Base-by-base conservation (phyloP, 2,888 invertebrate species). In the Graphium colonna region DNA sequence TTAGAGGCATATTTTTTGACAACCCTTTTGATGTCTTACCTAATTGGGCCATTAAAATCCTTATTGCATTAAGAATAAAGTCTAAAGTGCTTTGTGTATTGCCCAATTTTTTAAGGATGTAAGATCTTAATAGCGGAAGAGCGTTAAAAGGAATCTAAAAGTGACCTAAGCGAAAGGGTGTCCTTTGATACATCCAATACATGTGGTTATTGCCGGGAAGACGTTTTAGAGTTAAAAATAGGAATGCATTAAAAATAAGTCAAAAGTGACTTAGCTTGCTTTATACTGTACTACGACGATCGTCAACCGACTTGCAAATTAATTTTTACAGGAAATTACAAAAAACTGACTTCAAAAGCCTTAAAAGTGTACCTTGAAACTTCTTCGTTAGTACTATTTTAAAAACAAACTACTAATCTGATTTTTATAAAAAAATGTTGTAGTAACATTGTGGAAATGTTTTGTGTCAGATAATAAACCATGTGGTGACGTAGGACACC, bases 121-220 rank as follows among this genome's bases (percentile, higher is more conserved):
- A 43, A 53, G 40, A 59, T 61, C 64, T 77, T 82, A 69, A 74
- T 75, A 75, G 77, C 77, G 81, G 80, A 82, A 74, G 68, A 60
- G 77, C 70, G 75, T 77, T 75, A 75, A 79, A 78, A 78, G 78
- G 73, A 70, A 72, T 72, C 62, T 65, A 67, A 71, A 71, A 66
- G 39, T 68, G 67, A 71, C 69, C 72, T 71, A 68, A 73, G 69
- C 62, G 57, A 55, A 63, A 68, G 68, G 73, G 64, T 72, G 64
- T 58, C 60, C 61, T 60, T 72, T 77, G 69, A 75, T 74, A 66
- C 59, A 55, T 63, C 57, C 63, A 21, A 39, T 21, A 38, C 47
- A 15, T 21, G 10, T 21, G 13, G 3, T 4, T 46, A 9, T 44
- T 10, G 10, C 9, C 33, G 8, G 2, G 10, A 33, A 1, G 10